These are phyloP conservation scores for Hiodon alosoides DNA, from an alignment of 2,113 vertebrate genomes.

Conservation along the genomic window DNA sequence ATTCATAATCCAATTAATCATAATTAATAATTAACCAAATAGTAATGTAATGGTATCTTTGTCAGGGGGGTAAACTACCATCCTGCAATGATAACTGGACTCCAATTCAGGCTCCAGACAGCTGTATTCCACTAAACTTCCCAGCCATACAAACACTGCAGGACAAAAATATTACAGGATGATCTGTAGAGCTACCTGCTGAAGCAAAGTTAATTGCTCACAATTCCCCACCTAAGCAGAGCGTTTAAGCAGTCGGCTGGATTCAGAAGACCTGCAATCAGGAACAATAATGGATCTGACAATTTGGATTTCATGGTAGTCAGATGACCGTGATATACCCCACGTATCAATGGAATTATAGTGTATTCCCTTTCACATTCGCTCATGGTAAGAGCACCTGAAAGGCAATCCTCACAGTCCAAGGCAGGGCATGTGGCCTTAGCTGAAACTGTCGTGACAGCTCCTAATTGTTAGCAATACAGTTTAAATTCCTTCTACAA, in stretches of 20 bases:
- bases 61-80: conserved; percentile 55
- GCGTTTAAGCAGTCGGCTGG: conserved; percentile 47
- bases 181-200: conserved; percentile 57
- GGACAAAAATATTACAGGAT: conserved; percentile 50
- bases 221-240: conserved; percentile 57
- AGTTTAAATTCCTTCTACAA: conserved; percentile 26
- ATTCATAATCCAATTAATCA: too few relatives aligned
- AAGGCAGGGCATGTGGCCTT: conserved; percentile 5
- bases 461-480: conserved; percentile 24
- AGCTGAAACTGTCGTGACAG: conserved; percentile 32
- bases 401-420: not conserved
- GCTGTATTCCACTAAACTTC: conserved; percentile 67
- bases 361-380: conserved; percentile 14
- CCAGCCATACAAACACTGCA: conserved; percentile 60
- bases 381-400: conserved; percentile 11
- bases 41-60: too few relatives aligned
- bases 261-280: conserved; percentile 50
- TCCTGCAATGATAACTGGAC: conserved; percentile 59
- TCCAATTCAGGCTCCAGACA: conserved; percentile 61
- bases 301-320: conserved; percentile 43
- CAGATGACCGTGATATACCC: conserved; percentile 5
- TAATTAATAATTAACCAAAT: too few relatives aligned
- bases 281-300: conserved; percentile 43
- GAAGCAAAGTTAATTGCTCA: conserved; percentile 54
- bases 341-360: conserved; percentile 3